Base-by-base conservation (phyloP, 2,797 vertebrate genomes). In the Vipera latastei region DNA sequence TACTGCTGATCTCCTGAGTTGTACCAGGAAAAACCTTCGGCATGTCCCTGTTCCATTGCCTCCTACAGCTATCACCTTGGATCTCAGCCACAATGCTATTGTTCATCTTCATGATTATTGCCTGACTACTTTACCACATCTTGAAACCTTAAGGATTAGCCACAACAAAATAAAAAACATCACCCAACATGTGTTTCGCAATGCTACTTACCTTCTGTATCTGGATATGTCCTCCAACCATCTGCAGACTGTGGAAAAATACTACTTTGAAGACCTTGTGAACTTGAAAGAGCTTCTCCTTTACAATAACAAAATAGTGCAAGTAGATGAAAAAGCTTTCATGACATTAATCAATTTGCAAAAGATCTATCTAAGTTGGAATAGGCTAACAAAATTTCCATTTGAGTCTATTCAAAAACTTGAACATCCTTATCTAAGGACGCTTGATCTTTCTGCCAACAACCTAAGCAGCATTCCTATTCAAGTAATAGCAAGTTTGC, bases 211-310 rank as follows among this genome's bases (percentile, higher is more conserved):
- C 92, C 98, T 99, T 69, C 95, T 96, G 57, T 98, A 98, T 95
- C 98, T 99, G 16, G 99, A 99, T 96, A 97, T 99, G 88, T 99
- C 99, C 1, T 99, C 98, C 95, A 99, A 99, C 90, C 96, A 92
- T 65, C 97, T 99, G 18, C 95, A 61, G 0, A 95, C 93, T 0
- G 94, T 99, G 20, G 96, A 98, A 94, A 96, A 89, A 1, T 98
- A 98, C 89, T 98, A 98, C 93, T 99, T 99, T 6, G 96, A 97
- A 0, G 97, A 97, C 0, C 95, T 99, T 90, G 94, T 97, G 0
- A 98, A 96, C 28, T 92, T 99, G 91, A 97, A 99, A 96, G 98
- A 98, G 89, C 96, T 99, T 69, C 97, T 99, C 93, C 98, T 99
- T 73, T 99, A 98, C 95, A 98, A 99, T 95, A 99, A 99, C 96